Evolutionary conservation across 2,113 vertebrate genomes (phyloP).

Genomic region (Pelusios castaneus): DNA sequence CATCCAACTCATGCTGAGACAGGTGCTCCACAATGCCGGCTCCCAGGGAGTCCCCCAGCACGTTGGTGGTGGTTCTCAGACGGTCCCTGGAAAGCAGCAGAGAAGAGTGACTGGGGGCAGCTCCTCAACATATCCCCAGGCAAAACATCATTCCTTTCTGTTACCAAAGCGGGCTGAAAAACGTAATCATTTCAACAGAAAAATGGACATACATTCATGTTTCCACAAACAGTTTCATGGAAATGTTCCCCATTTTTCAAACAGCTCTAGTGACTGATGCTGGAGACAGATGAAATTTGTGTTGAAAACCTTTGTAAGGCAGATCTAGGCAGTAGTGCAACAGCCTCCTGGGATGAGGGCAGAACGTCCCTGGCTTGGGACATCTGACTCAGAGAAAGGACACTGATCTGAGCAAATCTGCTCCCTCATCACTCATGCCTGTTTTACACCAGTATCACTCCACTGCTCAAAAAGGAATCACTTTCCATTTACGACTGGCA

Average conservation of each 20-base stretch:
- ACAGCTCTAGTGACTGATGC: neutral
- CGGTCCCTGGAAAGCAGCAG: slow-evolving; percentile 84
- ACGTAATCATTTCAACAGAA: neutral
- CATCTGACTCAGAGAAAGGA: neutral
- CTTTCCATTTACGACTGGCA: neutral
- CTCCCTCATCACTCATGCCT: neutral
- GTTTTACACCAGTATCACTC: neutral
- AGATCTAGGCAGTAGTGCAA: neutral
- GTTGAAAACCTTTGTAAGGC: neutral
- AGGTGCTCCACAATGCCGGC: slow-evolving; percentile 94
- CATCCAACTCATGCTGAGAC: slow-evolving; percentile 88
- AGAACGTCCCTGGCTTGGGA: neutral
- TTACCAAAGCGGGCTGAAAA: neutral
- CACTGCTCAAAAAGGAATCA: neutral
- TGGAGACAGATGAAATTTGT: neutral
- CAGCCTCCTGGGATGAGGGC: neutral
- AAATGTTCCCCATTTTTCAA: neutral
- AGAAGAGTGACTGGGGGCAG: neutral
- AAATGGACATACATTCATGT: neutral
- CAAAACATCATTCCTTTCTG: neutral
- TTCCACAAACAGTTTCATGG: neutral
- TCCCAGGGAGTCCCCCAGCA: slow-evolving; percentile 93
- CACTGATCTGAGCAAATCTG: neutral
- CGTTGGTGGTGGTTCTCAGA: slow-evolving; percentile 92
- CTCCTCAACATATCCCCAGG: neutral